phyloP scores from a whole-genome alignment of 2,888 invertebrate genomes.

The Nemotelus pantherinus region DNA sequence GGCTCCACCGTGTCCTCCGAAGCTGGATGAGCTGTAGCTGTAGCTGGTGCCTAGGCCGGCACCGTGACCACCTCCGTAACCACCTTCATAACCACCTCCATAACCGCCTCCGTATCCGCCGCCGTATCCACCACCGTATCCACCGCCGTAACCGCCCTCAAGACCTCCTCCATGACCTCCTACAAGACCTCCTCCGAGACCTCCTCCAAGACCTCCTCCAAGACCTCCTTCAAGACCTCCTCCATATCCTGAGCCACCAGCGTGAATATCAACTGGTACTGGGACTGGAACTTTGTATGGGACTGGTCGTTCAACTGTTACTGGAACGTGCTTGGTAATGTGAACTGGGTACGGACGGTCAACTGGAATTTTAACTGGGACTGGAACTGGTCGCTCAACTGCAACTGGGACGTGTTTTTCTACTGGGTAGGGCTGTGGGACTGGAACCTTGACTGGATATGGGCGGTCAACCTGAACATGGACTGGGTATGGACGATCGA shows the following conservation, averaged over 20 bases:
- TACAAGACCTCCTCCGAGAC: slow-evolving; percentile 47
- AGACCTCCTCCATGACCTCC: slow-evolving; percentile 48
- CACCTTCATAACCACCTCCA: neutral
- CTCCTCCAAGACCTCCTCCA: slow-evolving; percentile 27
- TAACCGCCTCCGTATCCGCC: slow-evolving; percentile 51
- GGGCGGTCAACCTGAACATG: slow-evolving; percentile 75
- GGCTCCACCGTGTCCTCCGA: slow-evolving; percentile 41
- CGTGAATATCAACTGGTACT: slow-evolving; percentile 52
- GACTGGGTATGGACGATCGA: slow-evolving; percentile 69
- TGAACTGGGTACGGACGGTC: slow-evolving; percentile 72
- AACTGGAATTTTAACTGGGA: slow-evolving; percentile 72
- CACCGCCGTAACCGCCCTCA: slow-evolving; percentile 56
- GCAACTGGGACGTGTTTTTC: slow-evolving; percentile 71
- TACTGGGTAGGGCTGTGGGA: slow-evolving; percentile 76
- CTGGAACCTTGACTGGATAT: slow-evolving; percentile 76
- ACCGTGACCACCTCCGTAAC: neutral
- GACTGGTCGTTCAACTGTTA: slow-evolving; percentile 73
- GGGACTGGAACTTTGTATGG: slow-evolving; percentile 70
- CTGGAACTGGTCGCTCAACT: slow-evolving; percentile 74
- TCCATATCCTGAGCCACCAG: slow-evolving; percentile 54
- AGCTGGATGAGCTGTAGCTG: slow-evolving; percentile 28
- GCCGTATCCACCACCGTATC: slow-evolving; percentile 54
- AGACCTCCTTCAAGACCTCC: slow-evolving; percentile 37
- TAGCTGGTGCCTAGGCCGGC: slow-evolving; percentile 16
- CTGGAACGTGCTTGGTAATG: slow-evolving; percentile 70